phyloP scores from a whole-genome alignment of 1,140 invertebrate species.

The Drosophila lini region DNA sequence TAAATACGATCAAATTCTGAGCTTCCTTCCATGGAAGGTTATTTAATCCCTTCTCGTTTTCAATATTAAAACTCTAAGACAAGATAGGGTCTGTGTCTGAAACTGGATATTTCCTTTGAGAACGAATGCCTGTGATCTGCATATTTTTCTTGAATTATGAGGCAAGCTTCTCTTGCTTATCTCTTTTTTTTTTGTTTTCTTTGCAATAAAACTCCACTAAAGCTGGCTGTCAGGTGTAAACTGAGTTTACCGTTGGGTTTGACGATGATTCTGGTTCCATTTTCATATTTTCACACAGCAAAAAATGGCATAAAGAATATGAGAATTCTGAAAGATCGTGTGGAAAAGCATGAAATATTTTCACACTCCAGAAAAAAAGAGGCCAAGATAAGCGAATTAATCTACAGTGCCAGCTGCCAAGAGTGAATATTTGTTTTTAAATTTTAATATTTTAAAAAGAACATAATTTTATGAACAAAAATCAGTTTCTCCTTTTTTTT shows the following conservation, averaged over 20 bases:
- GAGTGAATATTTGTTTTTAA: not conserved
- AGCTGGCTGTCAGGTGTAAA: not conserved
- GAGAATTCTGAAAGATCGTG: constrained; percentile 9
- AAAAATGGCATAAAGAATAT: constrained; percentile 6
- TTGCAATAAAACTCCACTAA: constrained; percentile 24
- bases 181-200: not conserved
- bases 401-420: not conserved
- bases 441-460: not conserved
- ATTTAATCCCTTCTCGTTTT: constrained; percentile 2
- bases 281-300: constrained; percentile 29
- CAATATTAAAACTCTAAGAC: not conserved
- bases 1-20: not conserved
- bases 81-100: not conserved
- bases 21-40: not conserved
- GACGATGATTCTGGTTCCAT: constrained; percentile 34
- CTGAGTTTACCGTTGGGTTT: constrained; percentile 27
- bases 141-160: constrained; percentile 7
- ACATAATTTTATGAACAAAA: too few species aligned
- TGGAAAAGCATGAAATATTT: constrained; percentile 36
- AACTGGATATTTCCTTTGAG: constrained; percentile 13
- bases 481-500: too few species aligned
- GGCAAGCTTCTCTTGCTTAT: not conserved
- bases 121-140: not conserved
- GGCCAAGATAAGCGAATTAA: constrained; percentile 10
- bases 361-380: constrained; percentile 15